phyloP scores from a whole-genome alignment of 2,797 vertebrate species.

The Mus minutoides region DNA sequence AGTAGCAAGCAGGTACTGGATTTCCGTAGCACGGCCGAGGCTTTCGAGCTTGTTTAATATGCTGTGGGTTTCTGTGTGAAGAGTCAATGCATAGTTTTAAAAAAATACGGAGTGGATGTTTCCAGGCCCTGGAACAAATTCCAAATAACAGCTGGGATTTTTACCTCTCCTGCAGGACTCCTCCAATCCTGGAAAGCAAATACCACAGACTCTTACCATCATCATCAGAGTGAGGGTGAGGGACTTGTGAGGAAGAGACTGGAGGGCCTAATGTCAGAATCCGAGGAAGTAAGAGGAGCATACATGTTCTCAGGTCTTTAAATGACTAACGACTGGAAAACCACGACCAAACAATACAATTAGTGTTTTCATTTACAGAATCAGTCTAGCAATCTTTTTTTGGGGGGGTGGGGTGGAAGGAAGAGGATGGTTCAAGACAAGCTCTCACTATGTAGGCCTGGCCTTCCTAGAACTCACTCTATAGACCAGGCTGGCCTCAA shows the following conservation, averaged over 20 bases:
- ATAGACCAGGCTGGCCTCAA: background rate
- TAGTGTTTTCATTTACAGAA: conserved; percentile 25
- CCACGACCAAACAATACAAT: conserved; percentile 48
- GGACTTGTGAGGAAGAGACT: background rate
- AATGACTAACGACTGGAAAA: background rate
- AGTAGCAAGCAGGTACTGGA: conserved; percentile 50
- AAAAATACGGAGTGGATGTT: conserved; percentile 61
- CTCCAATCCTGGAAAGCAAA: conserved; percentile 71
- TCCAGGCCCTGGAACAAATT: conserved; percentile 81
- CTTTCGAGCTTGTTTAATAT: conserved; percentile 63
- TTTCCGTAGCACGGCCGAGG: conserved; percentile 52
- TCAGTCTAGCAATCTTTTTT: background rate
- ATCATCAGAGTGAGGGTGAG: conserved; percentile 56
- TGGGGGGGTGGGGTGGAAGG: no score
- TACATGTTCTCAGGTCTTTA: conserved; percentile 30
- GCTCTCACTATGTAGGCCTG: background rate
- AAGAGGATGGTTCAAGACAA: no score
- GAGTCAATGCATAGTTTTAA: conserved; percentile 61
- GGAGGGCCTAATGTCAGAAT: conserved; percentile 12
- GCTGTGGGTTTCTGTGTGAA: conserved; percentile 59
- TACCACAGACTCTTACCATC: conserved; percentile 71
- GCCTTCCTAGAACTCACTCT: background rate
- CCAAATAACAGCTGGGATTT: conserved; percentile 83
- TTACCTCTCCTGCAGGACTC: conserved; percentile 74
- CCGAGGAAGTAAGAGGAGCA: background rate